Base-by-base conservation (phyloP, 2,888 invertebrate species). In the Andrena marginata region DNA sequence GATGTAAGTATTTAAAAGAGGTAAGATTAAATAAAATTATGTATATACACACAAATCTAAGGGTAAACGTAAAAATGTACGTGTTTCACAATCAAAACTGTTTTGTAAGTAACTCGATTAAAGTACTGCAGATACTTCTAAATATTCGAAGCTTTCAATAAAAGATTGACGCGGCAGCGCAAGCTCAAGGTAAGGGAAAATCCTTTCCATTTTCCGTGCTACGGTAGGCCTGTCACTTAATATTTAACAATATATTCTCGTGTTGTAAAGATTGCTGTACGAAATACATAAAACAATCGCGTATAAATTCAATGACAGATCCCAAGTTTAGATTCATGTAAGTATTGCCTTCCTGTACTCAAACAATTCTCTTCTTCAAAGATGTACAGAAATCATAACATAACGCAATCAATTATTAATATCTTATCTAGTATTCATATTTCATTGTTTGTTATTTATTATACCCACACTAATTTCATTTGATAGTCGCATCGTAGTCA, bases 31-130 rank as follows among this genome's bases (percentile, higher is more conserved):
- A 67, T 65, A 70, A 80, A 60, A 62, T 60, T 74, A 56, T 23
- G 56, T 63, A 75, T 78, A 56, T 81, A 64, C 69, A 80, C 65
- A 79, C 75, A 80, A 82, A 35, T 75, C 67, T 76, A 82, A 67
- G 76, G 76, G 63, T 70, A 63, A 67, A 60, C 35, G 26, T 65
- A 80, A 64, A 13, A 64, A 63, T 65, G 73, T 73, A 62, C 54
- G 51, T 80, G 42, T 76, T 76, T 56, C 26, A 13, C 56, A 70
- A 71, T 60, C 63, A 68, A 42, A 72, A 72, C 68, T 33, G 23
- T 64, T 69, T 65, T 33, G 49, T 62, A 70, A 77, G 48, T 77
- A 68, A 76, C 42, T 71, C 23, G 42, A 71, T 48, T 26, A 20
- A 82, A 35, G 54, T 71, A 65, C 60, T 59, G 20, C 54, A 33